Evolutionary conservation across 2,888 invertebrate species (phyloP), one percentile per base, ranked within the genome.

Genomic region (Apomyelois bistriatella): DNA sequence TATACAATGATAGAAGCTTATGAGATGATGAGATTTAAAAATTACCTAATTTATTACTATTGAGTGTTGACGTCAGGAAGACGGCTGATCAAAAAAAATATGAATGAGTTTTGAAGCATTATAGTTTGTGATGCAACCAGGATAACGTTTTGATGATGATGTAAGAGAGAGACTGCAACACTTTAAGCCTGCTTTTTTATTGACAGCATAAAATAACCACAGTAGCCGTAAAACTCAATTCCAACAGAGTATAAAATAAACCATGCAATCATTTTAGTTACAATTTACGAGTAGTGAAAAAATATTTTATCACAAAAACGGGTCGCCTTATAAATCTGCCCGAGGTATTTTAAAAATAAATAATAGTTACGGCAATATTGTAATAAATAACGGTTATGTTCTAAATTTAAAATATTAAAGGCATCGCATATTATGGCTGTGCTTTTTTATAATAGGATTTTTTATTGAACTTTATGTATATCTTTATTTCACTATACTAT

Each of bases 161-260:
- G 32, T 32, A 32, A 10, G 32, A 32, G 2, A 8, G 8, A 6
- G 32, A 22, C 22, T 22, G 42, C 42, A 22, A 42, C 42, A 42
- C 22, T 42, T 42, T 42, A 42, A 40, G 22, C 42, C 17, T 42
- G 13, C 12, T 15, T 8, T 13, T 43, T 42, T 42, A 42, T 42
- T 22, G 22, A 6, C n/a, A 22, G 6, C 30, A 43, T 43, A 46
- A 32, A 32, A 32, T 32, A 32, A 4, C 15, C 15, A 46, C 15
- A 32, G 42, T 43, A 13, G 12, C 13, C 32, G 46, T 43, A 46
- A 35, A 35, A 46, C 46, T 46, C 16, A 16, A 46, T 46, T 46
- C 32, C 30, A 15, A 46, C 46, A 10, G 15, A 15, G 32, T 7
- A 32, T 46, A 46, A 12, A 15, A 46, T 46, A 46, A 46, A 46